Conservation (phyloP, 2,888 invertebrate species). For the Agrochola lota region DNA sequence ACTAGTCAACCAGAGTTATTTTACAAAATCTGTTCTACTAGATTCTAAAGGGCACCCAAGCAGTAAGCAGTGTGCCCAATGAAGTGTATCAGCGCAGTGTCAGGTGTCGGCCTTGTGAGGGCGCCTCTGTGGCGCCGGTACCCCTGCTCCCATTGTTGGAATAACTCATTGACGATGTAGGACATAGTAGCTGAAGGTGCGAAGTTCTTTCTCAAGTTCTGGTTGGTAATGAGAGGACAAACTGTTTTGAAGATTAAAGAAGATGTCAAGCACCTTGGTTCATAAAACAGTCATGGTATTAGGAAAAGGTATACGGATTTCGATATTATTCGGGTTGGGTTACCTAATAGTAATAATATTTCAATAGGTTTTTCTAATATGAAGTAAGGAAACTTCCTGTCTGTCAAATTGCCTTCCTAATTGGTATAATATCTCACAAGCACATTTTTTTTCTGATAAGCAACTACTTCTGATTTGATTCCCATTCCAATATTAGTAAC, state of each 20-base stretch:
- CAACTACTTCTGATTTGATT: neutral
- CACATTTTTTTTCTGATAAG: neutral
- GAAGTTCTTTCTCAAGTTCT: neutral
- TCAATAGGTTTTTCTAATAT: neutral
- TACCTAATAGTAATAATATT: neutral
- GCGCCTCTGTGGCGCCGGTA: constrained; percentile 69
- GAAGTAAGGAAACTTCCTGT: neutral
- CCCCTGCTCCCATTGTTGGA: constrained; percentile 8
- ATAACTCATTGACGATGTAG: constrained; percentile 19
- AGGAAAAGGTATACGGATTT: neutral
- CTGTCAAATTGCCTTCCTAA: neutral
- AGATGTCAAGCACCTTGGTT: neutral
- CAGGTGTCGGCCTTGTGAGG: constrained; percentile 67
- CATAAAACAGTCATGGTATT: neutral
- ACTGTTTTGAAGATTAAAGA: neutral
- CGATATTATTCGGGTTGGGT: neutral
- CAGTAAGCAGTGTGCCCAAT: constrained; percentile 63
- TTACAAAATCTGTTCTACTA: constrained; percentile 45
- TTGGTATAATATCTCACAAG: neutral
- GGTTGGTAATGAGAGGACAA: neutral
- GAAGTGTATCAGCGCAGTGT: constrained; percentile 63
- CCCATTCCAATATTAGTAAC: neutral
- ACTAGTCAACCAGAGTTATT: neutral
- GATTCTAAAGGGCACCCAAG: constrained; percentile 32
- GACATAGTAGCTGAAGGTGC: neutral